Conservation (phyloP, 2,888 invertebrate species). For the Eristalinus sepulchralis region DNA sequence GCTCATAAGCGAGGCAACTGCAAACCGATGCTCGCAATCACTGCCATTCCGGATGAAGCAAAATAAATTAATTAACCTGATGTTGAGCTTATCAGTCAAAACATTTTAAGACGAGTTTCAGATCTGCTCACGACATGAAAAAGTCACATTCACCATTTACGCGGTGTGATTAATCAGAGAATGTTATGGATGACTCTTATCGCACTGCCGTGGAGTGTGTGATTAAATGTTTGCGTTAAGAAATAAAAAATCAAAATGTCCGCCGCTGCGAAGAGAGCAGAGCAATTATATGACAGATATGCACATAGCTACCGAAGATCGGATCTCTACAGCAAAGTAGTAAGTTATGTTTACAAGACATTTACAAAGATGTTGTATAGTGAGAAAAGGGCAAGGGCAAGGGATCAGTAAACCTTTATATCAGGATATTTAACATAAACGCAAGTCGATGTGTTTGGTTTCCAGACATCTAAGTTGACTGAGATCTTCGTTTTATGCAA, state of each 20-base stretch:
- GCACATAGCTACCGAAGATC: slow-evolving; percentile 8
- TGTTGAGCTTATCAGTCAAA: slow-evolving; percentile 23
- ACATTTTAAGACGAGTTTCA: slow-evolving; percentile 14
- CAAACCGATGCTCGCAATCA: slow-evolving; percentile 1
- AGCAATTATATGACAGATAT: slow-evolving; percentile 6
- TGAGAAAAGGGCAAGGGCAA: neutral
- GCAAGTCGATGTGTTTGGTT: too few species aligned
- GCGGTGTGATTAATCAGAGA: slow-evolving; percentile 52
- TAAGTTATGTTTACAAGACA: slow-evolving; percentile 56
- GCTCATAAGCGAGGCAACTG: slow-evolving; percentile 4
- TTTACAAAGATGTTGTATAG: slow-evolving; percentile 46
- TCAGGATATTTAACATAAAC: too few species aligned
- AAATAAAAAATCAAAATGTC: slow-evolving; percentile 60
- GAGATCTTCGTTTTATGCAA: too few species aligned
- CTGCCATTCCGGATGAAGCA: slow-evolving; percentile 11
- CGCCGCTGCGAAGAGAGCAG: slow-evolving; percentile 11
- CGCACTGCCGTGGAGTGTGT: slow-evolving; percentile 23
- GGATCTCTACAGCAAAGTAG: slow-evolving; percentile 15
- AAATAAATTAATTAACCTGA: slow-evolving; percentile 35
- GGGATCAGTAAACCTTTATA: too few species aligned
- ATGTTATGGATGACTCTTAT: slow-evolving; percentile 46
- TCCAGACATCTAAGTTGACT: too few species aligned
- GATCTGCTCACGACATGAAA: slow-evolving; percentile 2
- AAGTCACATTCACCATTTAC: slow-evolving; percentile 19
- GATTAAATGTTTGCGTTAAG: slow-evolving; percentile 54